Evolutionary conservation across 1,140 invertebrate genomes (phyloP), one percentile per base, ranked within the genome.

Genomic region (Ostrea denselamellosa): DNA sequence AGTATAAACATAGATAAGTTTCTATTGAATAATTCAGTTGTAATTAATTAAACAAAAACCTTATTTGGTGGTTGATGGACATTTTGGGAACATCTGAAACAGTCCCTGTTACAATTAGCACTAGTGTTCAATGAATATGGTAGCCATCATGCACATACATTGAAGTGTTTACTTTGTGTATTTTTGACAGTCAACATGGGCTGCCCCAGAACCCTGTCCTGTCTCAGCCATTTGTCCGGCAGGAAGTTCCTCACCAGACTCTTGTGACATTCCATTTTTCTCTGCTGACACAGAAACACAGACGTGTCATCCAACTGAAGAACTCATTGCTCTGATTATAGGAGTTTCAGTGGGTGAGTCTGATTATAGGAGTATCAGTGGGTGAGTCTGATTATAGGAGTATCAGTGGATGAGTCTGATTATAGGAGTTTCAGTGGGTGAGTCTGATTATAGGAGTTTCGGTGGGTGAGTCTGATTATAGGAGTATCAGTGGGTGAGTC

Each of bases 301-400:
- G 12, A n/a, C 51, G 10, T 83, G 82, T 51, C 17, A 52, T 10
- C 34, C 82, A n/a, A 83, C 82, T 8, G 82, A 83, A 17, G 82
- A 83, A 83, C 44, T 83, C 8, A 83, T 83, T 83, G 82, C 82
- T 54, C 82, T 83, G 8, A 83, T 83, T 53, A 19, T 52, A 19
- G 82, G 82, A 9, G 44, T 52, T n/a, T 52, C 51, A 22, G 82
- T 83, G 4, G 52, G n/a, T n/a, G n/a, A n/a, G n/a, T n/a, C 82
- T 83, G 8, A 83, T 83, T 53, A 19, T 52, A 19, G 82, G 82
- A 9, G 44, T 52, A 5, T 52, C 51, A 22, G 82, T n/a, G n/a
- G n/a, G n/a, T n/a, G n/a, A n/a, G n/a, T 54, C 82, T 83, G 8
- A 83, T 83, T 53, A 19, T 52, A 19, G 82, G 82, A 9, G 44